Percentiles rank a stretch among this genome's conserved stretches.
phyloP scores from a whole-genome alignment of 2,888 invertebrate genomes.

The Caenorhabditis plicata region DNA sequence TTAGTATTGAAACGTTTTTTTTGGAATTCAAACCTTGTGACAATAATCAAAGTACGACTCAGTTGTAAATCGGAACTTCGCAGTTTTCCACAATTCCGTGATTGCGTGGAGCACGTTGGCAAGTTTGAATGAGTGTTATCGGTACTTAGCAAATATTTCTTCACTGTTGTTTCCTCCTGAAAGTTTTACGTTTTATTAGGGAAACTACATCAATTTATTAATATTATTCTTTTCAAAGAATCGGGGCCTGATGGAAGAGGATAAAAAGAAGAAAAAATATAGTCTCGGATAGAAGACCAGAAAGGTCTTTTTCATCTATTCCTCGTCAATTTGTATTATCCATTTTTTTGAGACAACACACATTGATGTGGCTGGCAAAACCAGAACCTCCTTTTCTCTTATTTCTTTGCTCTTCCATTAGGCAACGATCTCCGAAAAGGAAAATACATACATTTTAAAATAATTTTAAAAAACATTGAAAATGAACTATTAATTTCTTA shows the following conservation, averaged over 20 bases:
- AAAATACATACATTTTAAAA: not conserved
- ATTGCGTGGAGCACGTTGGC: slow-evolving; percentile 35
- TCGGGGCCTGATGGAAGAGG: no score
- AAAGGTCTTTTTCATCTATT: not conserved
- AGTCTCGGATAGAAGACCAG: no score
- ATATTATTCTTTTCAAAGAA: no score
- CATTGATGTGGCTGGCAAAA: not conserved
- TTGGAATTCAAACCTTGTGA: slow-evolving; percentile 50
- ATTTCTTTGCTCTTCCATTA: no score
- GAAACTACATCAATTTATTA: not conserved
- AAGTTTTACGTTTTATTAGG: slow-evolving; percentile 4
- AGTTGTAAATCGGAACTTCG: slow-evolving; percentile 60
- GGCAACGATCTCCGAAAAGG: no score
- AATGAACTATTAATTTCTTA: no score
- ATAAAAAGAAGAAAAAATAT: no score
- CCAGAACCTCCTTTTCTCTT: not conserved
- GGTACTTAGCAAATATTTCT: slow-evolving; percentile 51
- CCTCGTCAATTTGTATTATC: no score
- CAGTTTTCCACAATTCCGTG: slow-evolving; percentile 48
- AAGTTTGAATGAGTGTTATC: slow-evolving; percentile 16
- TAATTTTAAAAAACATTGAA: not conserved
- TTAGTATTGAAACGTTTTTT: not conserved
- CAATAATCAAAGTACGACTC: slow-evolving; percentile 62
- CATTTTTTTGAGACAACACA: no score
- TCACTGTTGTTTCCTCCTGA: slow-evolving; percentile 54